Evolutionary conservation across 2,113 vertebrate species (phyloP).

Genomic region (Chrysemys picta): DNA sequence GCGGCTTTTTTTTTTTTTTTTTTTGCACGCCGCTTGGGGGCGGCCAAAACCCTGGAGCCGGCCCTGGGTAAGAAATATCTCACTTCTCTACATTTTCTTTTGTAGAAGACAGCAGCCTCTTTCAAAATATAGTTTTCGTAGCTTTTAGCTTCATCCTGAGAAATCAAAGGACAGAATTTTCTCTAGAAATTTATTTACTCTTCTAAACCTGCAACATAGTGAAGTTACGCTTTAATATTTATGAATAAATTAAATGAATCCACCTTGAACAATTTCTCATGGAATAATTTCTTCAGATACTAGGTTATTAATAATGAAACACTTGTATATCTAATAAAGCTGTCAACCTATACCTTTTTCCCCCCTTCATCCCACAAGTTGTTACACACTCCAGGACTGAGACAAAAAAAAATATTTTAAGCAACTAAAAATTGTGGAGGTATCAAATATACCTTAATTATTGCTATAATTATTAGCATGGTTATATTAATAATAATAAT

Average conservation of each 20-base stretch:
- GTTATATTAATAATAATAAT: neutral
- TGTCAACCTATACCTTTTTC: neutral
- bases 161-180: neutral
- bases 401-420: neutral
- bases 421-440: neutral
- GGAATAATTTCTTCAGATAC: conserved; percentile 5
- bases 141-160: neutral
- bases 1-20: no score
- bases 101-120: neutral
- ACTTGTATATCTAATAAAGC: conserved; percentile 4
- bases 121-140: conserved; percentile 5
- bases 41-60: no score
- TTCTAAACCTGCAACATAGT: neutral
- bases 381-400: neutral
- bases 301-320: conserved; percentile 21
- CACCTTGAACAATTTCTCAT: neutral
- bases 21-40: no score
- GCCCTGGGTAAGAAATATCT: neutral
- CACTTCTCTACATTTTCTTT: neutral
- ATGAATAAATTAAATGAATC: neutral
- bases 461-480: neutral
- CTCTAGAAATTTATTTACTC: neutral
- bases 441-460: neutral
- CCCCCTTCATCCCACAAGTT: neutral
- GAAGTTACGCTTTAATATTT: conserved; percentile 12